A percentile compares a stretch with the other conserved stretches of the same genome.
These are phyloP conservation scores for Drosophila kuntzei DNA, from an alignment of 2,888 invertebrate genomes.

Conservation along the genomic window DNA sequence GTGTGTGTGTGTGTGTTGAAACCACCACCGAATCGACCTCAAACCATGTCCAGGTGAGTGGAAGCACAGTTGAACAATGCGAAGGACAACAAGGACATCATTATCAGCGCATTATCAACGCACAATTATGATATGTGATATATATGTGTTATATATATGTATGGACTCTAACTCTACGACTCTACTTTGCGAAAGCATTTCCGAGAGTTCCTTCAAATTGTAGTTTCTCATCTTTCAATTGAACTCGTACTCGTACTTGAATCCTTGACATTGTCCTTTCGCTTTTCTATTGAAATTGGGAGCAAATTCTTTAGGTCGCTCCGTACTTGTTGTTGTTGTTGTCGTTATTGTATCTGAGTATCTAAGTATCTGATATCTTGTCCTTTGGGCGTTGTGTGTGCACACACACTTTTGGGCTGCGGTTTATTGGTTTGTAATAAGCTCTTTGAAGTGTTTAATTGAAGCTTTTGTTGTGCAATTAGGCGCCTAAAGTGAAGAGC, in stretches of 20 bases:
- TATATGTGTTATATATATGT: conserved; percentile 17
- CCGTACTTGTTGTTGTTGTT: conserved; percentile 27
- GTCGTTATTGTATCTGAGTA: conserved; percentile 11
- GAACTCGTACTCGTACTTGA: conserved; percentile 2
- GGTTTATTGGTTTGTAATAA: conserved; percentile 81
- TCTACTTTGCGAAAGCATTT: background rate
- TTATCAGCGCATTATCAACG: conserved; percentile 70
- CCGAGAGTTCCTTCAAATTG: background rate
- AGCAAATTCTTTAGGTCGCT: conserved; percentile 50
- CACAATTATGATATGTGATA: conserved; percentile 79
- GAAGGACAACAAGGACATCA: conserved; percentile 44
- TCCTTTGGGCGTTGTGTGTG: conserved; percentile 43
- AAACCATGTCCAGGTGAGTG: conserved; percentile 39
- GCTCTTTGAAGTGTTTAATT: conserved; percentile 80
- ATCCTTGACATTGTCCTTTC: conserved; percentile 76
- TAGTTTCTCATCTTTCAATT: conserved; percentile 31
- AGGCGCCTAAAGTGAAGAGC: conserved; percentile 76
- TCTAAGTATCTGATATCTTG: conserved; percentile 19
- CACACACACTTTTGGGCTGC: conserved; percentile 63
- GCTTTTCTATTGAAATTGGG: conserved; percentile 43
- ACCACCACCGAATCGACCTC: conserved; percentile 54
- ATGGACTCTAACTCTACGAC: conserved; percentile 35
- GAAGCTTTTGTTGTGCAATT: conserved; percentile 81
- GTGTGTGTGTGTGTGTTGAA: background rate
- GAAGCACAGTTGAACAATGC: conserved; percentile 6